phyloP scores from a whole-genome alignment of 1,140 invertebrate genomes.

The Chymomyza costata region DNA sequence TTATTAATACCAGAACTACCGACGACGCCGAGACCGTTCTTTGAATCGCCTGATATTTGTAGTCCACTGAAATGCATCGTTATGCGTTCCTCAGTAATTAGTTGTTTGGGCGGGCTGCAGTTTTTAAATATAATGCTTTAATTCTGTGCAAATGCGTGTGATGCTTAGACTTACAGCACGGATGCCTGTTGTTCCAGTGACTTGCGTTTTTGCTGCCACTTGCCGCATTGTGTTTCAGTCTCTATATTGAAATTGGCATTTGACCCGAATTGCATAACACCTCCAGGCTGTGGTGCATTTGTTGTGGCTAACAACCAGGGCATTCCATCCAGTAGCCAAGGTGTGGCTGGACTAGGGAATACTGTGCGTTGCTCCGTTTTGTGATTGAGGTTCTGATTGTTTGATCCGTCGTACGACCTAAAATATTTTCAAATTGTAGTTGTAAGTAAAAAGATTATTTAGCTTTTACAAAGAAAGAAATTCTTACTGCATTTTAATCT shows the following conservation, averaged over 20 bases:
- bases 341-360: slow-evolving; percentile 32
- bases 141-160: not conserved
- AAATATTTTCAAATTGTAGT: not conserved
- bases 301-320: slow-evolving; percentile 54
- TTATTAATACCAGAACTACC: slow-evolving; percentile 40
- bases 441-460: too few species aligned
- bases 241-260: slow-evolving; percentile 28
- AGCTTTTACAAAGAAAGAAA: not conserved
- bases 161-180: slow-evolving; percentile 35
- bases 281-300: slow-evolving; percentile 47
- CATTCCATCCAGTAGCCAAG: slow-evolving; percentile 48
- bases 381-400: slow-evolving; percentile 9
- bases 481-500: slow-evolving; percentile 36
- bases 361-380: slow-evolving; percentile 28
- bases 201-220: slow-evolving; percentile 59
- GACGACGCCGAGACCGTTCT: slow-evolving; percentile 36
- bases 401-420: slow-evolving; percentile 32
- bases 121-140: not conserved
- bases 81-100: slow-evolving; percentile 89
- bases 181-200: slow-evolving; percentile 39
- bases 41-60: slow-evolving; percentile 80
- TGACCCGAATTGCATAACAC: slow-evolving; percentile 60
- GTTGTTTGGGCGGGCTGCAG: slow-evolving; percentile 81
- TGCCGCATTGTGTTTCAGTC: slow-evolving; percentile 29
- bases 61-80: slow-evolving; percentile 83